Base-by-base conservation (phyloP, 2,113 vertebrate genomes). In the Takifugu flavidus region DNA sequence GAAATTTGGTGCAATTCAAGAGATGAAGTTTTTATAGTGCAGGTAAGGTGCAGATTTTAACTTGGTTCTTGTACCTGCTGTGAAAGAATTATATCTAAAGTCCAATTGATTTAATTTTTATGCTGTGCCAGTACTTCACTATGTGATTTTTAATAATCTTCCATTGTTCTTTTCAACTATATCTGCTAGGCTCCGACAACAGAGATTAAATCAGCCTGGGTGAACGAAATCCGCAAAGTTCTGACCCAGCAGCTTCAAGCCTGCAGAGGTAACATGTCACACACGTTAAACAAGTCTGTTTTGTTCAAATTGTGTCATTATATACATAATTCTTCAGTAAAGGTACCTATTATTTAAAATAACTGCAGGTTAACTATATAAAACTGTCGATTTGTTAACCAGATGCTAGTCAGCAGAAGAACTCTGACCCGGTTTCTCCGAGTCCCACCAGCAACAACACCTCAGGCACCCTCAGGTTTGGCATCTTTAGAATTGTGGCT, bases 1-100 rank as follows among this genome's bases (percentile, higher is more conserved):
- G 97, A 99, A 89, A 94, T 99, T 73, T 98, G 96, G 95, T 98
- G 94, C 79, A 99, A 98, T 65, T 94, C 95, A 0, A 86, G 97
- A 63, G 97, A 99, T 64, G 97, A 99, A 74, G 97, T 98, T 56
- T 98, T 98, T 68, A 98, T 98, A 26, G 88, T 96, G 11, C 97
- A 99, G 95, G 97, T 98, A 77, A 76, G 47, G 42, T 20, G 20
- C 20, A 20, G 20, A 20, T 20, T 20, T 20, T 20, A 20, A 20
- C 20, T 20, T 20, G 20, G 34, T 39, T 39, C 34, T 39, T 39
- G 34, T 39, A 39, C 34, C 34, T 39, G 34, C 34, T 39, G 34
- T 11, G 34, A 2, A 8, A 11, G 34, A 31, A 31, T 31, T 31
- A 31, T 31, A 6, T 31, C 5, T 5, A 31, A 31, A 31, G 5